These are phyloP conservation scores for Suillia variegata DNA, from an alignment of 2,888 invertebrate species.

Conservation along the genomic window DNA sequence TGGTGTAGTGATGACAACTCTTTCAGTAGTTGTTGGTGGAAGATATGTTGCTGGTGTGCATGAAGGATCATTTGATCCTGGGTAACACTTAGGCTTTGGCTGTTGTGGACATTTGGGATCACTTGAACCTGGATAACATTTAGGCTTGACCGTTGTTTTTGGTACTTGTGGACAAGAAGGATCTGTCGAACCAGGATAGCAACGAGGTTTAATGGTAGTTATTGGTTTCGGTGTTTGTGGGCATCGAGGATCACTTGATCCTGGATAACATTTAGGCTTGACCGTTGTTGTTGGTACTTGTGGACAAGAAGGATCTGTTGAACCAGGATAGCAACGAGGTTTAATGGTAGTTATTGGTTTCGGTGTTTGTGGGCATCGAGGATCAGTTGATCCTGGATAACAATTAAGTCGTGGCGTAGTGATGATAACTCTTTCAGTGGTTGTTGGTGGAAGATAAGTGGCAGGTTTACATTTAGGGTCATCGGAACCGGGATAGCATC, in stretches of 20 bases:
- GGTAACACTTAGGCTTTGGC: too few relatives aligned
- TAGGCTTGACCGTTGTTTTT: conserved; percentile 38
- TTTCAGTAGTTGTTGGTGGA: conserved; percentile 34
- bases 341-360: conserved; percentile 24
- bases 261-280: conserved; percentile 42
- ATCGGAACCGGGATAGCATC: conserved; percentile 56
- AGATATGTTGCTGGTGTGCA: conserved; percentile 28
- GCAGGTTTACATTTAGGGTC: conserved; percentile 49
- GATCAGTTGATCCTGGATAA: conserved; percentile 45
- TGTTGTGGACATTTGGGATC: conserved; percentile 21
- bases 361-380: conserved; percentile 38
- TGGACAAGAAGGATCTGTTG: conserved; percentile 46
- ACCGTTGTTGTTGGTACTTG: conserved; percentile 38
- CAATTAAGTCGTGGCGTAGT: too few relatives aligned
- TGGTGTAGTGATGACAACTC: conserved; percentile 41
- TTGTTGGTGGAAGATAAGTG: conserved; percentile 36
- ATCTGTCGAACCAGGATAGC: conserved; percentile 52
- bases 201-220: conserved; percentile 35
- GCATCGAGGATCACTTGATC: conserved; percentile 57
- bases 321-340: conserved; percentile 39
- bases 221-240: conserved; percentile 30
- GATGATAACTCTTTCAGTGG: conserved; percentile 20
- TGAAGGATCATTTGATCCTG: conserved; percentile 12
- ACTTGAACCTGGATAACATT: conserved; percentile 50
- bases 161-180: conserved; percentile 34